A percentile compares a stretch with the other conserved stretches of the same genome.
These are phyloP conservation scores for Sterrhoptilus dennistouni DNA, from an alignment of 2,113 vertebrate genomes.

Conservation along the genomic window DNA sequence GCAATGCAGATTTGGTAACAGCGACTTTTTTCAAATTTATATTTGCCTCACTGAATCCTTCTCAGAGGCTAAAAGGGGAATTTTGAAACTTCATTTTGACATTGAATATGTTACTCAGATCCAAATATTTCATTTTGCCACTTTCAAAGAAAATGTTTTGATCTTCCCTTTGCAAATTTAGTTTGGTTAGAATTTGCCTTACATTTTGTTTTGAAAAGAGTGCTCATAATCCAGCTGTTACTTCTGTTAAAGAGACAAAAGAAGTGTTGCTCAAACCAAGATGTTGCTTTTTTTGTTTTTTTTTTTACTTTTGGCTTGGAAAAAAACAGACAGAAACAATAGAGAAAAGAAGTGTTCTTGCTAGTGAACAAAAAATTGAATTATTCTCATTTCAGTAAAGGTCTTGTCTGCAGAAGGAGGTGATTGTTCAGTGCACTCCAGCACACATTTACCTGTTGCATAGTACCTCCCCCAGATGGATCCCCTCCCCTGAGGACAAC, in stretches of 20 bases:
- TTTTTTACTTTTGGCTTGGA: neutral
- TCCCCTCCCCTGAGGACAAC: neutral
- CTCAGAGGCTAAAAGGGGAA: neutral
- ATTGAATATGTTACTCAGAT: neutral
- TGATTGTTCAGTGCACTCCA: neutral
- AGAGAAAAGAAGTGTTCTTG: neutral
- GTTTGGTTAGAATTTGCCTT: neutral
- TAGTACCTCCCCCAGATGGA: neutral
- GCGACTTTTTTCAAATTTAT: neutral
- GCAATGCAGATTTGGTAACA: slow-evolving; percentile 19
- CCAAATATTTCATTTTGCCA: neutral
- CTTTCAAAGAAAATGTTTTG: slow-evolving; percentile 35
- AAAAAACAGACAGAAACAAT: neutral
- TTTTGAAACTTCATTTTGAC: neutral
- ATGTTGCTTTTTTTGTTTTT: neutral
- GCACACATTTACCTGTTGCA: neutral
- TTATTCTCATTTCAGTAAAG: neutral
- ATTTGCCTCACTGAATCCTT: neutral
- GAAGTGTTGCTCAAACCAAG: neutral
- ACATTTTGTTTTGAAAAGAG: neutral
- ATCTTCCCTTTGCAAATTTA: neutral
- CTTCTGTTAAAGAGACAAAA: neutral
- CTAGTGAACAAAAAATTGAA: slow-evolving; percentile 10
- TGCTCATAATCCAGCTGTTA: neutral
- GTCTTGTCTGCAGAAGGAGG: neutral